phyloP scores from a whole-genome alignment of 2,113 vertebrate genomes.

The Hippoglossus stenolepis region DNA sequence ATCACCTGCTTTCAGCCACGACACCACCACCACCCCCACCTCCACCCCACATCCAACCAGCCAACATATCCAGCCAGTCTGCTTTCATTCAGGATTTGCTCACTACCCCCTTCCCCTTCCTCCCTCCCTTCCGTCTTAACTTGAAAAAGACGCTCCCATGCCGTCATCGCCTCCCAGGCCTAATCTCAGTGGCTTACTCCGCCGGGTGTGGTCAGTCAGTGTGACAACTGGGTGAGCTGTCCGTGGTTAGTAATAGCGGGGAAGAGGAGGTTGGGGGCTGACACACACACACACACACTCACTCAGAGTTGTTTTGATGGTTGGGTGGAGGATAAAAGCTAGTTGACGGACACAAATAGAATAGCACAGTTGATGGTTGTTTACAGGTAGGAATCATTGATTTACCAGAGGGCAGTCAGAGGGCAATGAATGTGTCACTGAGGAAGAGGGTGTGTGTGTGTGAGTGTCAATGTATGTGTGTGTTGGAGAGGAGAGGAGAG shows the following conservation, averaged over 20 bases:
- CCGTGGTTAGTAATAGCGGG: conserved; percentile 53
- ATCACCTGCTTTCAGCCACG: conserved; percentile 32
- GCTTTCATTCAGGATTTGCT: conserved; percentile 72
- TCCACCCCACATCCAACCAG: neutral
- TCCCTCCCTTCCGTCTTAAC: conserved; percentile 35
- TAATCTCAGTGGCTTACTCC: conserved; percentile 63
- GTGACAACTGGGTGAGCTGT: conserved; percentile 75
- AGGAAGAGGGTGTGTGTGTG: conserved; percentile 39
- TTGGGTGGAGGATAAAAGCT: conserved; percentile 36
- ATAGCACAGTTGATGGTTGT: conserved; percentile 18
- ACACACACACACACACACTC: conserved; percentile 27
- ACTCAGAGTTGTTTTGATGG: conserved; percentile 15
- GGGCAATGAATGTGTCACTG: conserved; percentile 39
- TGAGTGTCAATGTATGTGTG: conserved; percentile 29
- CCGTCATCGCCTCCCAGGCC: conserved; percentile 60
- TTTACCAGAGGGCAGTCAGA: conserved; percentile 18
- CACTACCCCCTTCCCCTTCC: conserved; percentile 33
- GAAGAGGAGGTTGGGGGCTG: conserved; percentile 32
- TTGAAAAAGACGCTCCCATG: conserved; percentile 65
- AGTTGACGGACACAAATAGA: conserved; percentile 30
- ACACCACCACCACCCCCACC: neutral
- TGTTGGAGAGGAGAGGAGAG: conserved; percentile 9
- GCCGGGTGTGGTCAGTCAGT: conserved; percentile 71
- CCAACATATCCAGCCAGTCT: conserved; percentile 40
- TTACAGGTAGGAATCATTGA: conserved; percentile 45